phyloP scores from a whole-genome alignment of 2,113 vertebrate genomes.

The Odocoileus virginianus region DNA sequence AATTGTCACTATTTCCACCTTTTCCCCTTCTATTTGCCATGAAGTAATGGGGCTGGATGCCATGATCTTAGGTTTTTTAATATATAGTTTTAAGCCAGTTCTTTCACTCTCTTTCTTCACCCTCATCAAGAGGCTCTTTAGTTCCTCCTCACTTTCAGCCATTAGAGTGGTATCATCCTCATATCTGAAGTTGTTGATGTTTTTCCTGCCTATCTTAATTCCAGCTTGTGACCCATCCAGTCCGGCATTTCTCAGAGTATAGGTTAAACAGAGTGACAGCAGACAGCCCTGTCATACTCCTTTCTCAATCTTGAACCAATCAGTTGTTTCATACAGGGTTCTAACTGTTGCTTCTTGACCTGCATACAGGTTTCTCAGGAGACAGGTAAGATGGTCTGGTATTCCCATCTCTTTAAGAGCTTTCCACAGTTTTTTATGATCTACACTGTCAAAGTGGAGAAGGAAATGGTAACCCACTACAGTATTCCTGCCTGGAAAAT shows the following conservation, averaged over 20 bases:
- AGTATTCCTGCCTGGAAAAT: too few relatives aligned
- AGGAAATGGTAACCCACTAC: too few relatives aligned
- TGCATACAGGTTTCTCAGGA: rapidly evolving
- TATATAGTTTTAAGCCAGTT: not conserved
- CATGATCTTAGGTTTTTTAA: not conserved
- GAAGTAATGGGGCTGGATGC: not conserved
- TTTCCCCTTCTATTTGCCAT: not conserved
- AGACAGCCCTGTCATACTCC: not conserved
- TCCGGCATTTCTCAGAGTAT: not conserved
- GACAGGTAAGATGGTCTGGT: not conserved
- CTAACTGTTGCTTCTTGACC: not conserved
- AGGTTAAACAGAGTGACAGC: not conserved
- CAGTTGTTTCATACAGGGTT: not conserved
- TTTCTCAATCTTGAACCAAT: not conserved
- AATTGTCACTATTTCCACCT: not conserved
- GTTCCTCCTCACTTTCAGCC: not conserved
- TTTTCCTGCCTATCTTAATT: rapidly evolving
- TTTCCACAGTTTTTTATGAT: not conserved
- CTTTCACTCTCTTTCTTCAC: not conserved
- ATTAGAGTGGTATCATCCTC: not conserved
- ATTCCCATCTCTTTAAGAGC: not conserved
- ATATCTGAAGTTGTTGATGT: not conserved
- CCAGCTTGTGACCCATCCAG: not conserved
- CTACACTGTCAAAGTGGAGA: not conserved
- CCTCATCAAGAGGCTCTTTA: not conserved